Base-by-base conservation (phyloP, 2,888 invertebrate species). In the Mimumesa dahlbomi region DNA sequence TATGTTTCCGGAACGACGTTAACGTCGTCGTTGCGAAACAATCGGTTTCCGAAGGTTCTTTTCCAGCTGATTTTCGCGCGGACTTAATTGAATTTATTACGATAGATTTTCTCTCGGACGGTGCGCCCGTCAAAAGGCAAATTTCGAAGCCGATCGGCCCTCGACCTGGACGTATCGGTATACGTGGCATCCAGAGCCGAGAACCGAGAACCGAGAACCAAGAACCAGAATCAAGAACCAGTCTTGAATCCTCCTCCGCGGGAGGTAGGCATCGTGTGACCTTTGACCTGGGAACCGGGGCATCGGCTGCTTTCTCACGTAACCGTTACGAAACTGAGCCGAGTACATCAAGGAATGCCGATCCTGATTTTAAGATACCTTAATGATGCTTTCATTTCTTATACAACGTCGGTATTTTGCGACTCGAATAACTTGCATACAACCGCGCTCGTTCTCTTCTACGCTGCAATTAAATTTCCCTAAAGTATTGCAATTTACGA, bases 261-360 rank as follows among this genome's bases (percentile, higher is more conserved):
- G 82, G 85, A 83, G 84, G 82, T 82, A 84, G 77, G 82, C 82
- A 81, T 86, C 81, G 82, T 68, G 61, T 82, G 87, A 84, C 85
- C 88, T 82, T 74, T 86, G 87, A 85, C 87, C 87, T 79, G 75
- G 80, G 86, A 88, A 89, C 80, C 87, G 82, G 87, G 87, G 83
- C 86, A 85, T 84, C 82, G 84, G 74, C 64, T 82, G 84, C 81
- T 85, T 87, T 88, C 87, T 88, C 87, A 87, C 85, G 86, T 88
- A 87, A 87, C 87, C 77, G 83, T 86, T 86, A 84, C 83, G 81
- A 83, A 79, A 85, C 70, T 42, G 50, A 65, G 59, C 42, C 46
- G 54, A 49, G 31, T 56, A 38, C 40, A 62, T 54, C 57, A 50
- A 56, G 62, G 59, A 59, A 65, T 31, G 34, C 19, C 50, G 59